Base-by-base conservation (phyloP, 1,140 invertebrate genomes). In the Wasmannia auropunctata region DNA sequence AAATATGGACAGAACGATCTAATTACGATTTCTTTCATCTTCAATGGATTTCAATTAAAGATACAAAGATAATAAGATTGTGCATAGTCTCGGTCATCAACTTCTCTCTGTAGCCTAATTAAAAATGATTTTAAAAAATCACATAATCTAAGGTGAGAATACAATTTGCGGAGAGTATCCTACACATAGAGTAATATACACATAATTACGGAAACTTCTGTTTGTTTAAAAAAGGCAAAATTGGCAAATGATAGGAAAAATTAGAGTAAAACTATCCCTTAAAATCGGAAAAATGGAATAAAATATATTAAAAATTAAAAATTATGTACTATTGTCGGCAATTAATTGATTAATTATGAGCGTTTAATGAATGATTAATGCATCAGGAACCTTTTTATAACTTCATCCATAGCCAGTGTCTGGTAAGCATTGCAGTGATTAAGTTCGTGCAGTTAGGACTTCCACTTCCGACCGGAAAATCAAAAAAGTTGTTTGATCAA, bases 371-470 rank as follows among this genome's bases (percentile, higher is more conserved):
- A 25, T 25, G 22, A 69, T 65, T 77, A 63, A 77, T 34, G 2
- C 8, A 19, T 80, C n/a, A 22, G 0, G 25, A 14, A 19, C 11
- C 43, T 31, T 37, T 79, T 46, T 34, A 65, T 37, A 5, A 56
- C 0, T 37, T 80, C 3, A 16, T 69, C 3, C 22, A 80, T 69
- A 69, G 22, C 3, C 8, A 40, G 31, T 54, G 40, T 77, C 31
- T 79, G 46, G 14, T 65, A 80, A 80, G 77, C 63, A 80, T 54
- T 54, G 62, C 31, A 69, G 34, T 69, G 22, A 11, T 80, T 67
- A 69, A 40, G 1, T 80, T 80, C 77, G 62, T 69, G 62, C 62
- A 69, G 46, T 80, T 80, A 69, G 5, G 6, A 54, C 0, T 69
- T 80, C 3, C 5, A 31, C 10, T 69, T 54, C 3, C 31, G 11